Conservation (phyloP, 2,797 vertebrate species). For the Myioborus miniatus region DNA sequence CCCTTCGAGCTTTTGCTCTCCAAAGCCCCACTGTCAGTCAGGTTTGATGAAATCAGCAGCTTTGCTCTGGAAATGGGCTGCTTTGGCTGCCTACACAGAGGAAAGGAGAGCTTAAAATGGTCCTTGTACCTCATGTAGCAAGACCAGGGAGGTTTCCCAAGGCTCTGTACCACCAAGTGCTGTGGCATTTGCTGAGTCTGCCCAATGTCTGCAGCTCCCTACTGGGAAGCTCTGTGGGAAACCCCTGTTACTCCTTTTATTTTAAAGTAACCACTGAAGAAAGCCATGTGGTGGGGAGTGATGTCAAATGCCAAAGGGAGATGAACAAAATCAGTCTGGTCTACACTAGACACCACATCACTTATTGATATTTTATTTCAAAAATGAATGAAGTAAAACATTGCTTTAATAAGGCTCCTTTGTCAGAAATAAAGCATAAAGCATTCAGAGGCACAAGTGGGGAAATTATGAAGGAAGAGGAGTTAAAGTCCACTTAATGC, state of each 20-base stretch:
- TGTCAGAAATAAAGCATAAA: constrained; percentile 19
- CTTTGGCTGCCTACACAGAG: not conserved
- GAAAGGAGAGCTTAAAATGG: not conserved
- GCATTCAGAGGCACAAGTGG: not conserved
- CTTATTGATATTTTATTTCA: constrained; percentile 7
- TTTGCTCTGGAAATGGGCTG: not conserved
- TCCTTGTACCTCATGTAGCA: not conserved
- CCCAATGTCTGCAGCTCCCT: not conserved
- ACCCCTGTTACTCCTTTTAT: not conserved
- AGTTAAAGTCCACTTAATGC: not conserved
- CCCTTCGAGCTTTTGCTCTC: not conserved
- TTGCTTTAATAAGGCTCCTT: not conserved
- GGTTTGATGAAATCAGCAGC: not conserved
- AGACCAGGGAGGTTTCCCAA: not conserved
- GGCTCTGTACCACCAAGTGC: rapidly evolving
- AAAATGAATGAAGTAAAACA: not conserved
- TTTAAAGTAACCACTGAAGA: not conserved
- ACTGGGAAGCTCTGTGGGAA: not conserved
- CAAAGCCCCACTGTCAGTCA: not conserved
- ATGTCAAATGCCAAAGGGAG: not conserved
- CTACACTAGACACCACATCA: not conserved
- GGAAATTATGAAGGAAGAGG: constrained; percentile 9
- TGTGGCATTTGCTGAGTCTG: not conserved
- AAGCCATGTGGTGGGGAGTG: not conserved
- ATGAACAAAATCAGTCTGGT: not conserved